These are phyloP conservation scores for Sebastes kiyomatsui DNA, from an alignment of 2,797 vertebrate species.

Conservation along the genomic window DNA sequence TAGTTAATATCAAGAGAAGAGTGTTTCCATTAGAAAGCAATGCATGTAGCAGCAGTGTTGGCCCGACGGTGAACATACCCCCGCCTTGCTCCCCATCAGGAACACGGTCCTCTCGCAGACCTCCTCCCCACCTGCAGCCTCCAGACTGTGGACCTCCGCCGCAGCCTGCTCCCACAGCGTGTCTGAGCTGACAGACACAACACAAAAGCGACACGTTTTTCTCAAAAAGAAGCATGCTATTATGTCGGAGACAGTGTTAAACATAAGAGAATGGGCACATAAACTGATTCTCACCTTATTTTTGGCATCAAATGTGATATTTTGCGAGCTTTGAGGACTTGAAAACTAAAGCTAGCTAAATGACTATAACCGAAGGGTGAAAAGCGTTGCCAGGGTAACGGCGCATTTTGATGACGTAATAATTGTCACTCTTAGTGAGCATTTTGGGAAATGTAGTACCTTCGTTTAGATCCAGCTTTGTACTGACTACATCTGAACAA, in stretches of 20 bases:
- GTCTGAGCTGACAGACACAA: slow-evolving; percentile 81
- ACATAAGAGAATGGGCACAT: fast-evolving
- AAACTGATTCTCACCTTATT: slow-evolving; percentile 60
- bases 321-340: background rate
- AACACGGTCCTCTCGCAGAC: slow-evolving; percentile 88
- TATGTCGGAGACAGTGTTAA: too few relatives aligned
- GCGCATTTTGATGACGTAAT: slow-evolving; percentile 47
- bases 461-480: background rate
- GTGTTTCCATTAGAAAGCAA: background rate
- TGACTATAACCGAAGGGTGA: fast-evolving
- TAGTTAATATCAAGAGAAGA: background rate
- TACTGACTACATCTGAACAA: too few relatives aligned
- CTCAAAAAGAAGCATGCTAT: background rate
- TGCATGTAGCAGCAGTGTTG: background rate
- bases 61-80: slow-evolving; percentile 75
- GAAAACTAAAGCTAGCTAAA: background rate
- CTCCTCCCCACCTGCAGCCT: slow-evolving; percentile 66
- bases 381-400: slow-evolving; percentile 69
- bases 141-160: slow-evolving; percentile 83
- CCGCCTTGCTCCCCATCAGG: slow-evolving; percentile 92
- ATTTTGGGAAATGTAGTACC: slow-evolving; percentile 33
- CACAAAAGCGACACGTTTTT: background rate
- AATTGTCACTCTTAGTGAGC: fast-evolving
- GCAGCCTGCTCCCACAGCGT: slow-evolving; percentile 94
- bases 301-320: slow-evolving; percentile 69